These are phyloP conservation scores for Paedocypris sp. DNA, from an alignment of 2,113 vertebrate genomes.

Conservation along the genomic window DNA sequence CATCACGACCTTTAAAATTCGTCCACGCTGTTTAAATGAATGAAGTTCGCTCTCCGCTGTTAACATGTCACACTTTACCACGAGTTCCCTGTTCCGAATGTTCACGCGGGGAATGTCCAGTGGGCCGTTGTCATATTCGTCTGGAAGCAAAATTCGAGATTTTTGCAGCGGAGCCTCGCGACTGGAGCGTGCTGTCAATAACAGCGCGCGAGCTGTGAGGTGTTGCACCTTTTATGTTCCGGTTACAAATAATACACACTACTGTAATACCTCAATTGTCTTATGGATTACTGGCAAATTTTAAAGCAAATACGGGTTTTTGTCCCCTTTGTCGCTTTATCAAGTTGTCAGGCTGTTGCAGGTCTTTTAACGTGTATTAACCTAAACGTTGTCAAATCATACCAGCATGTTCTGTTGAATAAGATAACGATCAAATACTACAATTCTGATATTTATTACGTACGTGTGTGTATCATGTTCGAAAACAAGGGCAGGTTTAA, in stretches of 20 bases:
- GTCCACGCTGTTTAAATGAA: background rate
- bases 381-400: no score
- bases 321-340: no score
- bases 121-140: constrained; percentile 31
- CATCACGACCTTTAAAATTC: background rate
- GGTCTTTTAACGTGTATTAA: no score
- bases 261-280: no score
- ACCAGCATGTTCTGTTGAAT: no score
- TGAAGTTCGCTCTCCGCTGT: background rate
- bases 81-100: constrained; percentile 55
- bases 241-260: background rate
- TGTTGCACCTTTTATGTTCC: background rate
- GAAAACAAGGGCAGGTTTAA: no score
- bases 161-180: constrained; percentile 26
- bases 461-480: no score
- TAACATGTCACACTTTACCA: constrained; percentile 34
- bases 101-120: constrained; percentile 42
- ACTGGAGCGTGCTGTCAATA: background rate
- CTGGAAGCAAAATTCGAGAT: constrained; percentile 30
- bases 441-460: no score
- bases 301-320: no score
- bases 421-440: no score
- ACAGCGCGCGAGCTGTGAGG: constrained; percentile 16
- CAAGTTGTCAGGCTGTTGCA: no score
- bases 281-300: no score